Percentiles rank a stretch among this genome's conserved stretches.
These are phyloP conservation scores for Xerus inauris DNA, from an alignment of 2,113 vertebrate genomes.

Conservation along the genomic window DNA sequence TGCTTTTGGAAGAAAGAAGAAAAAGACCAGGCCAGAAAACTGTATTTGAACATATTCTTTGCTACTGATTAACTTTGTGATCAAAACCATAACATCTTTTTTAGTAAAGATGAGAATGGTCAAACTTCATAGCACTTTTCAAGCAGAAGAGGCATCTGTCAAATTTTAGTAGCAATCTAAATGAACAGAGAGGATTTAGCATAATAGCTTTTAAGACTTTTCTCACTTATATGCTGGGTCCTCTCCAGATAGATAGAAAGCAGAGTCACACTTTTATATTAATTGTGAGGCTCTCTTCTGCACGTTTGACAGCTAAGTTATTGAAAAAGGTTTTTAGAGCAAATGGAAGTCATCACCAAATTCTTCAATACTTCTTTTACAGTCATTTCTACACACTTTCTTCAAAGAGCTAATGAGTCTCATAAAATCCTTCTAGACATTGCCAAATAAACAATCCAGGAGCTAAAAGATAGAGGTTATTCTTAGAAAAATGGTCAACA, in stretches of 20 bases:
- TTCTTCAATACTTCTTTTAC: conserved; percentile 76
- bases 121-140: background rate
- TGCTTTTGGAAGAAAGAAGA: background rate
- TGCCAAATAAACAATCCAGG: conserved; percentile 80
- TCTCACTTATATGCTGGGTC: background rate
- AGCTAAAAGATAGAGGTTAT: conserved; percentile 79
- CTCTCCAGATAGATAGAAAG: background rate
- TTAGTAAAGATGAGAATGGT: background rate
- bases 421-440: conserved; percentile 79
- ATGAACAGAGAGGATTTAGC: background rate
- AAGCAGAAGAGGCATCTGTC: background rate
- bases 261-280: conserved; percentile 65
- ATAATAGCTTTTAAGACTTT: background rate
- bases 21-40: background rate
- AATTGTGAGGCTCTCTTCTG: conserved; percentile 68
- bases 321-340: conserved; percentile 81
- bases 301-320: conserved; percentile 77
- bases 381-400: conserved; percentile 73
- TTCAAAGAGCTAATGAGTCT: conserved; percentile 84
- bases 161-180: background rate
- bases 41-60: background rate
- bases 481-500: conserved; percentile 73
- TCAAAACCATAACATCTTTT: background rate
- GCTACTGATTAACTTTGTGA: background rate
- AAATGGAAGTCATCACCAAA: conserved; percentile 85